A percentile compares a stretch with the other conserved stretches of the same genome.
Conservation (phyloP, 2,113 vertebrate species). For the Grantiella picta region DNA sequence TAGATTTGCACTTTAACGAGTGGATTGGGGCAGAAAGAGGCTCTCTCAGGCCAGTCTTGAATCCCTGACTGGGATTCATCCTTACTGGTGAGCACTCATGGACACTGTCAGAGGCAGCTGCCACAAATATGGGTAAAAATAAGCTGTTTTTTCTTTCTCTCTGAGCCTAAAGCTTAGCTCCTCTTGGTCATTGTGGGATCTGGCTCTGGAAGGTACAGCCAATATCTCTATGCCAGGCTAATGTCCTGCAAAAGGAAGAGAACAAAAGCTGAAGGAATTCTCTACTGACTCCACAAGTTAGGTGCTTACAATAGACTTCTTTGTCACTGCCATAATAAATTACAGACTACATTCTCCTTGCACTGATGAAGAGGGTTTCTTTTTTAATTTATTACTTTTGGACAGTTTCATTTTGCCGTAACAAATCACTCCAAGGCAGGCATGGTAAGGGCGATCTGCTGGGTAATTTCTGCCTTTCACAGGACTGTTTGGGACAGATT, state of each 20-base stretch:
- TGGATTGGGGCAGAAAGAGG: background rate
- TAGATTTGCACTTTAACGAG: background rate
- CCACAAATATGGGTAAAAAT: background rate
- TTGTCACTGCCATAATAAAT: slow-evolving; percentile 20
- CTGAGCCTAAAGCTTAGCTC: rapidly evolving
- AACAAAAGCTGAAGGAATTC: background rate
- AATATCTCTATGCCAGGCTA: background rate
- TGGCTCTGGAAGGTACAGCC: background rate
- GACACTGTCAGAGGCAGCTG: background rate
- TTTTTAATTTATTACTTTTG: background rate
- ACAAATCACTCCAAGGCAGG: slow-evolving; percentile 7
- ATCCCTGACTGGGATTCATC: background rate
- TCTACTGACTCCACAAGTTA: background rate
- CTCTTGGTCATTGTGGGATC: background rate
- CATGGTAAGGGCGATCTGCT: background rate
- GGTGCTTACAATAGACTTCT: background rate
- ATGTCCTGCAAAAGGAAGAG: background rate
- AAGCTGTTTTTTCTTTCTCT: background rate
- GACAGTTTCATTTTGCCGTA: slow-evolving; percentile 10
- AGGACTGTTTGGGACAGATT: background rate
- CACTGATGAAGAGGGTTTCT: slow-evolving; percentile 30
- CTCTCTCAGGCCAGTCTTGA: background rate
- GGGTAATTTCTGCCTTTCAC: background rate
- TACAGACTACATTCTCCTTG: background rate
- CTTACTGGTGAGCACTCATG: background rate